Conservation (phyloP, 2,888 invertebrate species). For the Nemoura dubitans region DNA sequence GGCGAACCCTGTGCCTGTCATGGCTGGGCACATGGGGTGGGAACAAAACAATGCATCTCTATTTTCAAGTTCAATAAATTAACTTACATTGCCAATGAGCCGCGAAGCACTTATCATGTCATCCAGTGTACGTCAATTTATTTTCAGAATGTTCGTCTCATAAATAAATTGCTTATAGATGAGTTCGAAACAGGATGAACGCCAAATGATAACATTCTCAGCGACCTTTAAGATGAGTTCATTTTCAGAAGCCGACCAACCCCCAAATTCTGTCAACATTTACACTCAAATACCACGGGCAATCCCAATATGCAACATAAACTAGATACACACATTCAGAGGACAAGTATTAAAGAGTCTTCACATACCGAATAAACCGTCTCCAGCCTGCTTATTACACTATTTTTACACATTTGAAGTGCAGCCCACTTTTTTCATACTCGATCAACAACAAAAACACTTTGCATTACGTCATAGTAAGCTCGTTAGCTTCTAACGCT, state of each 20-base stretch:
- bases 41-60: slow-evolving; percentile 38
- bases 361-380: slow-evolving; percentile 43
- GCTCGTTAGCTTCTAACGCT: not conserved
- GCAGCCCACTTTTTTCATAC: slow-evolving; percentile 44
- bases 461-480: slow-evolving; percentile 43
- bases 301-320: not conserved
- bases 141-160: too few species aligned
- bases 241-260: slow-evolving; percentile 39
- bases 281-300: not conserved
- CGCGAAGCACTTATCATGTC: not conserved
- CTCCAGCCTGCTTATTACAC: slow-evolving; percentile 33
- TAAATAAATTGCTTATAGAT: too few species aligned
- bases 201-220: too few species aligned
- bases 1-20: slow-evolving; percentile 31
- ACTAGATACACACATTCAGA: not conserved
- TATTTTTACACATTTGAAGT: slow-evolving; percentile 47
- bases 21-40: slow-evolving; percentile 42
- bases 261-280: slow-evolving; percentile 22
- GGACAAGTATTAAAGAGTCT: not conserved
- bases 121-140: too few species aligned
- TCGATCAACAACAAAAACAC: slow-evolving; percentile 49
- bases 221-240: slow-evolving; percentile 16
- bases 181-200: too few species aligned
- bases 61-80: slow-evolving; percentile 9
- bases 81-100: not conserved